Evolutionary conservation across 2,797 vertebrate species (phyloP), one percentile per base, ranked within the genome.

Genomic region (Selene dorsalis): DNA sequence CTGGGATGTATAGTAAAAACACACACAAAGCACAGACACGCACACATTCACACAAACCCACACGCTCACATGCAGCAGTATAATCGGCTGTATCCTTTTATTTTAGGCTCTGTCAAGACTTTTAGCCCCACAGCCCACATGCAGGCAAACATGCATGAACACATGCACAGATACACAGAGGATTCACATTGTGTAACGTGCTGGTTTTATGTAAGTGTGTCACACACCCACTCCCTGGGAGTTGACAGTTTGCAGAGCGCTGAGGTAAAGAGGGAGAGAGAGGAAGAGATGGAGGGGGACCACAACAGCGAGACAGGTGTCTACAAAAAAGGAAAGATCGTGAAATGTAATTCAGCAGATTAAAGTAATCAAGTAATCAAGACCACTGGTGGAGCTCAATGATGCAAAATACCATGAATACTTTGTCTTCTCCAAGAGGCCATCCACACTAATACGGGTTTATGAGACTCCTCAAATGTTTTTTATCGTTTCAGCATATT

Each of bases 121-220:
- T 84, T 68, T 56, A 75, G 70, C 66, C 79, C 61, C 65, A 4
- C 80, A 61, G 73, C 84, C 82, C 88, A 90, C 85, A 69, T 80
- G 65, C 4, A 76, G 66, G 65, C 59, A 75, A 83, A 83, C 86
- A 86, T 62, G 75, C 74, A 62, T 77, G 48, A 55, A 43, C 82
- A 64, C 69, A 75, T 70, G 58, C 64, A 76, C 60, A 53, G 28
- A 83, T 32, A 77, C 70, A 65, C 77, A 58, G 61, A 83, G 61
- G 63, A 41, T 75, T 82, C 45, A 55, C 60, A 85, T 94, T 93
- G 91, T 91, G 90, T 92, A 94, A 94, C 79, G 56, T 78, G 84
- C 72, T 35, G 79, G 86, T 92, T 94, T 94, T 90, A 94, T 85
- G 88, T 91, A 94, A 93, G 91, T 71, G 86, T 86, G 88, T 86